Percentiles rank a stretch among this genome's conserved stretches.
phyloP scores from a whole-genome alignment of 2,797 vertebrate genomes.

The Leptatherina wallacei region DNA sequence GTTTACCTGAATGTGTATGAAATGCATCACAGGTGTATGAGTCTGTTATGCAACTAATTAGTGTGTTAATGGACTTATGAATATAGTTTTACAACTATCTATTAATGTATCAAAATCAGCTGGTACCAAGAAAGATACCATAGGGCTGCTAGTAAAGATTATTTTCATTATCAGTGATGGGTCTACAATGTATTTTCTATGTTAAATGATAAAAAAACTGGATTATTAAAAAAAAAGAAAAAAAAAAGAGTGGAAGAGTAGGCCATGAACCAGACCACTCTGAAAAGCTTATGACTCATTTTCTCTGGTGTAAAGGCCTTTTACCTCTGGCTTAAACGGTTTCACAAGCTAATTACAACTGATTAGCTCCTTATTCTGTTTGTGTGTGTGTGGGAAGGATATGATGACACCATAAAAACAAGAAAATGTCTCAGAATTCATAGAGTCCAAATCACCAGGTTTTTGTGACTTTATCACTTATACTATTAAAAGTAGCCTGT shows the following conservation, averaged over 20 bases:
- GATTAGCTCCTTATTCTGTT: too few relatives aligned
- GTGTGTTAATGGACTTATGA: conserved; percentile 37
- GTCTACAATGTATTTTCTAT: background rate
- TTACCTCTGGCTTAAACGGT: background rate
- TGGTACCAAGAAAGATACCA: conserved; percentile 14
- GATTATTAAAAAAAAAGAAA: background rate
- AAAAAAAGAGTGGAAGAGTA: background rate
- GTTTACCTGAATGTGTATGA: conserved; percentile 42
- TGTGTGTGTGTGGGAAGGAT: background rate
- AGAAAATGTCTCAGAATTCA: background rate
- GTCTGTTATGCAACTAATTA: conserved; percentile 52
- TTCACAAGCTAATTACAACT: too few relatives aligned
- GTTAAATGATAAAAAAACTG: background rate
- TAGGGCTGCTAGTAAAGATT: background rate
- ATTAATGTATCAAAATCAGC: background rate
- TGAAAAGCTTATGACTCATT: background rate
- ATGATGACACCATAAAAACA: background rate
- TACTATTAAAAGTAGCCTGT: background rate
- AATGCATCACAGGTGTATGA: conserved; percentile 41
- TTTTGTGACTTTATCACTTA: background rate
- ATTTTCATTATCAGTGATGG: background rate
- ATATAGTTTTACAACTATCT: conserved; percentile 11
- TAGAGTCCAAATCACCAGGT: background rate
- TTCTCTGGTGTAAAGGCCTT: background rate
- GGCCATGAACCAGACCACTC: background rate